Base-by-base conservation (phyloP, 2,113 vertebrate species). In the Perca flavescens region DNA sequence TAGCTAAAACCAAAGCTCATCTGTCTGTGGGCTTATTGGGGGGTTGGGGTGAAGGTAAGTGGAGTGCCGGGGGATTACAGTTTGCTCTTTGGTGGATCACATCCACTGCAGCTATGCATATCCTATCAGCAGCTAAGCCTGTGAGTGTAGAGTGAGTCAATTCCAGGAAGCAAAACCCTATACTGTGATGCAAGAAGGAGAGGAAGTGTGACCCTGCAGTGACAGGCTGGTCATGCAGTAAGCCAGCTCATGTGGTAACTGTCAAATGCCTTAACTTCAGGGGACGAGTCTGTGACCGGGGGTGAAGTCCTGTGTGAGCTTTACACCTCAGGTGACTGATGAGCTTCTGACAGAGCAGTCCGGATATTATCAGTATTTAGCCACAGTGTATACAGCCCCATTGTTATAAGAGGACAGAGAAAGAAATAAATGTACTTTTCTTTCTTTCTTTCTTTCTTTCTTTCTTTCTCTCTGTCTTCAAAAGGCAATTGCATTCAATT, bases 1-100 rank as follows among this genome's bases (percentile, higher is more conserved):
- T 6, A 52, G 53, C 74, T 91, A 70, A 88, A 92, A 83, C 79
- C 71, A 63, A 85, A 86, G 85, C 88, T 88, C 83, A 87, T 91
- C 91, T 90, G 84, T 83, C 84, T 84, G 60, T 17, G 22, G 82
- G 84, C 56, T 89, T 88, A 91, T 60, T 88, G 75, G 40, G 56
- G 60, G 82, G 40, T 16, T 17, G 80, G 77, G 73, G 68, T 65
- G 80, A 64, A 73, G 71, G 80, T 69, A 79, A 89, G 77, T 84
- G 68, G 82, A 73, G 86, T 90, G 74, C 58, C 22, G 34, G 74
- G 28, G 54, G 90, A 90, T 90, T 92, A 90, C 76, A 70, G 79
- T 83, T 75, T 56, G 82, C 80, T 28, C 80, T 80, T 78, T 86
- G 69, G 80, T 87, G 85, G 88, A 85, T 82, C 84, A 82, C 79